Evolutionary conservation across 2,888 invertebrate genomes (phyloP).

Genomic region (Heteromyza rotundicornis): DNA sequence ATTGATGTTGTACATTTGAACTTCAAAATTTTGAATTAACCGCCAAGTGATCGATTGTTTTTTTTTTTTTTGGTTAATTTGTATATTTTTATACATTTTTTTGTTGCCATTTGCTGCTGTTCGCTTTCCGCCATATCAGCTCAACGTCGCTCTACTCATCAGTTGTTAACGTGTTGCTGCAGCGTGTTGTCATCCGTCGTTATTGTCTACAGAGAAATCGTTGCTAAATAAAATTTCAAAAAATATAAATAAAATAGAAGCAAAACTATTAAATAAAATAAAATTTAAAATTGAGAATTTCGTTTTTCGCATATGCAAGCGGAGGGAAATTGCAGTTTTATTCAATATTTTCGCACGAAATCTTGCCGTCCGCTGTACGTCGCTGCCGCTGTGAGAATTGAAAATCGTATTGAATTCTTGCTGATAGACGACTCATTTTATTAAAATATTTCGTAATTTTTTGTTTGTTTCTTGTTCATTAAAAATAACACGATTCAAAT

Average conservation of each 20-base stretch:
- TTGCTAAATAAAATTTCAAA: not conserved
- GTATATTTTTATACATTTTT: conserved; percentile 9
- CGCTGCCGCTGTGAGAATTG: not conserved
- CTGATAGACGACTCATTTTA: not conserved
- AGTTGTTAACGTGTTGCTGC: conserved; percentile 29
- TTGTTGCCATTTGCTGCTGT: conserved; percentile 12
- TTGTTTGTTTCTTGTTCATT: too few relatives aligned
- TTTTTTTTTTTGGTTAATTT: conserved; percentile 15
- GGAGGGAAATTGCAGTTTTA: not conserved
- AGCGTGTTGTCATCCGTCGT: conserved; percentile 25
- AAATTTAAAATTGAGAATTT: not conserved
- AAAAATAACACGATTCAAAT: too few relatives aligned
- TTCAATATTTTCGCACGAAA: too few relatives aligned
- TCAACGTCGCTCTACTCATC: conserved; percentile 16
- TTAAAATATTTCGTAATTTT: conserved; percentile 3
- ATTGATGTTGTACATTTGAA: conserved; percentile 20
- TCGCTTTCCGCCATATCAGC: conserved; percentile 15
- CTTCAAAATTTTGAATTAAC: conserved; percentile 26
- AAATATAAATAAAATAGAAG: too few relatives aligned
- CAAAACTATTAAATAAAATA: too few relatives aligned
- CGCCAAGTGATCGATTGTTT: conserved; percentile 23
- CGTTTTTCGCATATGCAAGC: not conserved
- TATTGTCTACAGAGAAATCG: too few relatives aligned
- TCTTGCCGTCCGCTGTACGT: too few relatives aligned
- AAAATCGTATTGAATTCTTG: not conserved